Evolutionary conservation across 2,113 vertebrate species (phyloP).

Genomic region (Tragelaphus strepsiceros): DNA sequence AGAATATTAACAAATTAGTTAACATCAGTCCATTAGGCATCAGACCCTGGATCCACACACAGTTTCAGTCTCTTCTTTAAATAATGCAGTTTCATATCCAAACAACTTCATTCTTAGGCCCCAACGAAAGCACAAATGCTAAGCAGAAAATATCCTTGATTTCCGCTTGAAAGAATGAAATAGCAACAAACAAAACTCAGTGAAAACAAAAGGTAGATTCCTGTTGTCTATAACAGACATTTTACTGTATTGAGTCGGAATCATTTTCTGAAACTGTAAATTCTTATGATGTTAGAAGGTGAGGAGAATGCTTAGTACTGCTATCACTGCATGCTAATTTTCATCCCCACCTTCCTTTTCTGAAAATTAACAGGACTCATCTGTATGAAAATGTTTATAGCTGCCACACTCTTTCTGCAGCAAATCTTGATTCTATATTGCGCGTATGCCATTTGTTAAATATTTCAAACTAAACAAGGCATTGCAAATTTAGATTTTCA

Average conservation of each 20-base stretch:
- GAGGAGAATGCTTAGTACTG: not conserved
- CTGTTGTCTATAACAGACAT: not conserved
- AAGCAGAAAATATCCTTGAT: constrained; percentile 22
- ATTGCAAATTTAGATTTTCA: not conserved
- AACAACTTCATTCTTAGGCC: constrained; percentile 44
- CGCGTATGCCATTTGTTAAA: not conserved
- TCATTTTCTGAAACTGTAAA: not conserved
- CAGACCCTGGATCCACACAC: not conserved
- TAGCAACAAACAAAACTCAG: constrained; percentile 28
- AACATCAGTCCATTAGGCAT: not conserved
- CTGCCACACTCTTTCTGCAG: not conserved
- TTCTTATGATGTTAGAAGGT: not conserved
- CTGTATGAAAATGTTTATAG: not conserved
- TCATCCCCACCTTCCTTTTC: not conserved
- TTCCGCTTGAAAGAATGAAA: constrained; percentile 50
- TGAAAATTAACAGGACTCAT: constrained; percentile 1
- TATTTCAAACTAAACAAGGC: constrained; percentile 17
- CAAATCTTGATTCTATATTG: not conserved
- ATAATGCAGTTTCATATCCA: constrained; percentile 28
- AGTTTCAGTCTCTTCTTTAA: constrained; percentile 55
- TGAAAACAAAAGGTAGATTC: not conserved
- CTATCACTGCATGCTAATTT: not conserved
- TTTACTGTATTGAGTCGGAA: not conserved
- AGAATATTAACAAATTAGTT: constrained; percentile 55
- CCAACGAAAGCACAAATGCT: constrained; percentile 34